phyloP scores from a whole-genome alignment of 2,113 vertebrate species.

The Brachyistius frenatus region DNA sequence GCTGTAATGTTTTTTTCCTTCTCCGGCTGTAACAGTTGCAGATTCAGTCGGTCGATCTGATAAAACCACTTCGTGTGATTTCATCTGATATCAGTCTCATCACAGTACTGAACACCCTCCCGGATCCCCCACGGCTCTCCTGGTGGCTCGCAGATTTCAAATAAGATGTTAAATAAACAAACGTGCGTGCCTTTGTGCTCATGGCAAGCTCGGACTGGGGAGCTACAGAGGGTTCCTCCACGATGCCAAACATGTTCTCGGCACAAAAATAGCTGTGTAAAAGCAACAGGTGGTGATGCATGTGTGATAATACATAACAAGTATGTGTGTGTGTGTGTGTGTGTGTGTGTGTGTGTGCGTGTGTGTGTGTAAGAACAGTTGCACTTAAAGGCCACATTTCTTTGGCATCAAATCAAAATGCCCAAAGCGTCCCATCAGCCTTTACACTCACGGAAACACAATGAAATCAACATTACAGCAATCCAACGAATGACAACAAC shows the following conservation, averaged over 20 bases:
- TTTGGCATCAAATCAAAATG: not conserved
- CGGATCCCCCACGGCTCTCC: constrained; percentile 5
- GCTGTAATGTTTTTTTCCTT: not conserved
- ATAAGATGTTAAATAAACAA: not conserved
- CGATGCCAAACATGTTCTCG: constrained; percentile 65
- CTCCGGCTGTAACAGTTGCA: constrained; percentile 1
- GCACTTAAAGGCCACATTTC: constrained; percentile 7
- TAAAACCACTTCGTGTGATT: constrained; percentile 5
- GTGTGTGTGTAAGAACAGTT: constrained; percentile 18
- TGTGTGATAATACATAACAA: constrained; percentile 41
- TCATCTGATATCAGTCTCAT: not conserved
- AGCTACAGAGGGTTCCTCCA: constrained; percentile 42
- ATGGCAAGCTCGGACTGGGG: constrained; percentile 13
- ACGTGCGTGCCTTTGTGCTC: not conserved
- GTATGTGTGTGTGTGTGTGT: not conserved
- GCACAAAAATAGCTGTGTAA: constrained; percentile 67
- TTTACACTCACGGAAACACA: not conserved
- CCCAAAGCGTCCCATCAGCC: not conserved
- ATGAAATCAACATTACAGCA: not conserved
- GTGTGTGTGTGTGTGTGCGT: no score
- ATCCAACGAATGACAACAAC: not conserved
- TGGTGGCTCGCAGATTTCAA: not conserved
- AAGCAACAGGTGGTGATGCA: constrained; percentile 65
- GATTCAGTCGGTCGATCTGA: not conserved
- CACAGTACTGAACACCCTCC: not conserved